These are phyloP conservation scores for Tetragonisca angustula DNA, from an alignment of 2,888 invertebrate species.

Conservation along the genomic window DNA sequence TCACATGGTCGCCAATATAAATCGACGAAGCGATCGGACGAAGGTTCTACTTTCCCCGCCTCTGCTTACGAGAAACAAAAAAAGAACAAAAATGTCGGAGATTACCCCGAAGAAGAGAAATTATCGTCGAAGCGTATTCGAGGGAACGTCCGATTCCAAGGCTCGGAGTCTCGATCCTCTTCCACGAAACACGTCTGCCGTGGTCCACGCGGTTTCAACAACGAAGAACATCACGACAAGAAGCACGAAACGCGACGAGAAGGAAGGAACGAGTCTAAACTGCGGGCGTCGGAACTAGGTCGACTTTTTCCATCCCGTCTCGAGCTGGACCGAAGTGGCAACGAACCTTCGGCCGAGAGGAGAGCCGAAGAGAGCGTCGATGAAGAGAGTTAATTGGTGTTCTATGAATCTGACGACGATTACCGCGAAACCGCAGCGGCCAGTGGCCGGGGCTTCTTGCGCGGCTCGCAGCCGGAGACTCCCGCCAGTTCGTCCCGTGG, in stretches of 20 bases:
- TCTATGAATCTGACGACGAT: slow-evolving; percentile 82
- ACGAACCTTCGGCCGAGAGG: slow-evolving; percentile 35
- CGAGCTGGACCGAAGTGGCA: slow-evolving; percentile 31
- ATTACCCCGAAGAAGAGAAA: neutral
- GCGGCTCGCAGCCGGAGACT: slow-evolving; percentile 49
- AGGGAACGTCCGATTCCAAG: neutral
- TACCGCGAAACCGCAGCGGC: slow-evolving; percentile 81
- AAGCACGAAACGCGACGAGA: slow-evolving; percentile 18
- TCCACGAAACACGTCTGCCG: neutral
- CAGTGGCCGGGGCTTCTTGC: slow-evolving; percentile 72
- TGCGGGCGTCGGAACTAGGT: slow-evolving; percentile 72
- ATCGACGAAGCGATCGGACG: neutral
- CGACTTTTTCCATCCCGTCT: slow-evolving; percentile 67
- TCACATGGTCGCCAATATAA: slow-evolving; percentile 60
- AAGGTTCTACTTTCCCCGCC: neutral
- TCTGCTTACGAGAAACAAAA: no score
- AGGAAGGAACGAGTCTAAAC: slow-evolving; percentile 70
- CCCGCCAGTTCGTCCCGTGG: slow-evolving; percentile 76
- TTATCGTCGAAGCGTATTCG: neutral
- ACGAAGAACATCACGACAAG: neutral
- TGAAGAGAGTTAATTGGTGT: slow-evolving; percentile 82
- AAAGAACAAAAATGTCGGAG: no score
- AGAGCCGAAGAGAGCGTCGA: slow-evolving; percentile 67
- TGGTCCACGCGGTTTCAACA: neutral
- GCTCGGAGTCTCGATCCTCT: neutral